phyloP scores from a whole-genome alignment of 2,888 invertebrate genomes.

The Athalia rosae region DNA sequence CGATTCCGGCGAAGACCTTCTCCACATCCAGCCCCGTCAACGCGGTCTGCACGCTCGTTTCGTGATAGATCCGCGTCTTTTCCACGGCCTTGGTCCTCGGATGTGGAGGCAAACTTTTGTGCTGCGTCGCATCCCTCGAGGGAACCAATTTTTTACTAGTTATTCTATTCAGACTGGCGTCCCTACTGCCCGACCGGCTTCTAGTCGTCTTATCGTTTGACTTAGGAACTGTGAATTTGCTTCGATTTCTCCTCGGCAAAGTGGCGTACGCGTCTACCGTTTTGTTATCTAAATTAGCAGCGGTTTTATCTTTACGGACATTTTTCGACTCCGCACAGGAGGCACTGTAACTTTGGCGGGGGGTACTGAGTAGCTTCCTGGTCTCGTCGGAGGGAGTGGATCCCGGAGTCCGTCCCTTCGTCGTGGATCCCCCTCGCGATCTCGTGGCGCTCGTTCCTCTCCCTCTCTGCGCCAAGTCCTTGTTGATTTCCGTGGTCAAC shows the following conservation, averaged over 20 bases:
- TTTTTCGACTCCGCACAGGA: conserved; percentile 51
- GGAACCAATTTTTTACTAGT: conserved; percentile 55
- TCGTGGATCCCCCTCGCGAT: conserved; percentile 43
- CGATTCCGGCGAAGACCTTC: conserved; percentile 80
- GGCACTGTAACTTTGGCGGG: conserved; percentile 45
- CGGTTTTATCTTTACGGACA: conserved; percentile 62
- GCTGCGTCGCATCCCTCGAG: conserved; percentile 61
- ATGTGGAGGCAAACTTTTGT: conserved; percentile 75
- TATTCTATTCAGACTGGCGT: conserved; percentile 73
- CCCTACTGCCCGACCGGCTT: conserved; percentile 75
- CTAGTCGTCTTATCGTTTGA: conserved; percentile 75
- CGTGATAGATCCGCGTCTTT: conserved; percentile 86
- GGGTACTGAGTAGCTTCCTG: conserved; percentile 55
- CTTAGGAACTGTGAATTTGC: conserved; percentile 55
- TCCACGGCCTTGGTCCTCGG: conserved; percentile 71
- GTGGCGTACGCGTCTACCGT: conserved; percentile 86
- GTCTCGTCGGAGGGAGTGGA: conserved; percentile 66
- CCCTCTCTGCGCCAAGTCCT: conserved; percentile 67
- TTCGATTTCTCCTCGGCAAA: conserved; percentile 82
- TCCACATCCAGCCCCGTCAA: conserved; percentile 84
- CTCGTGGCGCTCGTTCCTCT: conserved; percentile 51
- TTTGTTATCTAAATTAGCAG: conserved; percentile 65
- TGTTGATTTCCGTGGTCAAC: conserved; percentile 69
- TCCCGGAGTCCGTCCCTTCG: conserved; percentile 58
- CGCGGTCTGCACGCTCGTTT: conserved; percentile 86